phyloP scores from a whole-genome alignment of 2,113 vertebrate genomes.

The Menura novaehollandiae region DNA sequence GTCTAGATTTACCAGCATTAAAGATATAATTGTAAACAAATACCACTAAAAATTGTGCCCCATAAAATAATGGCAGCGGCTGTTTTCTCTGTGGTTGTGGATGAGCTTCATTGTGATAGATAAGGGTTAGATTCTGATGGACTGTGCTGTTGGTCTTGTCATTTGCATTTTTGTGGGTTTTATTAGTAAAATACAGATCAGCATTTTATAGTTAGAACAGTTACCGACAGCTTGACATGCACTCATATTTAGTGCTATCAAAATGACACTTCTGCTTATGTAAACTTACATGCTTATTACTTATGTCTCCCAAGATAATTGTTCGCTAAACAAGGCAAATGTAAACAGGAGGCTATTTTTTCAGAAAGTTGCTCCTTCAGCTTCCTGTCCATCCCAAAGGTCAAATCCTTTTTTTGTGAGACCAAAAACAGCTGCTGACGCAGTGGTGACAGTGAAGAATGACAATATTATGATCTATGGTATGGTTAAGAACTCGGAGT shows the following conservation, averaged over 20 bases:
- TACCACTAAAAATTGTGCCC: neutral
- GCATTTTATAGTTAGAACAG: neutral
- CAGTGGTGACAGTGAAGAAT: conserved; percentile 42
- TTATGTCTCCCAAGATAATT: conserved; percentile 60
- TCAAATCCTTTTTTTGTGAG: conserved; percentile 44
- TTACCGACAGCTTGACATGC: neutral
- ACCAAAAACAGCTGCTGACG: conserved; percentile 35
- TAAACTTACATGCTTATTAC: conserved; percentile 48
- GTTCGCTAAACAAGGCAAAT: conserved; percentile 34
- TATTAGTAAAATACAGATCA: neutral
- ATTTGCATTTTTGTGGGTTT: neutral
- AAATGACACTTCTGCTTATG: conserved; percentile 52
- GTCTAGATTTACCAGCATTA: neutral
- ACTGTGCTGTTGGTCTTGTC: neutral
- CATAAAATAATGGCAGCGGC: neutral
- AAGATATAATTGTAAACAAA: neutral
- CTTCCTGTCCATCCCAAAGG: conserved; percentile 46
- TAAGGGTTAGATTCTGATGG: neutral
- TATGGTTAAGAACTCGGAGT: neutral
- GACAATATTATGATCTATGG: conserved; percentile 45
- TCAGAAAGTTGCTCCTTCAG: conserved; percentile 42
- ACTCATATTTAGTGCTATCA: conserved; percentile 22
- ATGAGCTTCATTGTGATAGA: neutral
- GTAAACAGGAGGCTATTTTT: conserved; percentile 55
- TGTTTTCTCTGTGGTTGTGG: neutral